phyloP scores from a whole-genome alignment of 2,888 invertebrate genomes.

The Daptonema setosum region DNA sequence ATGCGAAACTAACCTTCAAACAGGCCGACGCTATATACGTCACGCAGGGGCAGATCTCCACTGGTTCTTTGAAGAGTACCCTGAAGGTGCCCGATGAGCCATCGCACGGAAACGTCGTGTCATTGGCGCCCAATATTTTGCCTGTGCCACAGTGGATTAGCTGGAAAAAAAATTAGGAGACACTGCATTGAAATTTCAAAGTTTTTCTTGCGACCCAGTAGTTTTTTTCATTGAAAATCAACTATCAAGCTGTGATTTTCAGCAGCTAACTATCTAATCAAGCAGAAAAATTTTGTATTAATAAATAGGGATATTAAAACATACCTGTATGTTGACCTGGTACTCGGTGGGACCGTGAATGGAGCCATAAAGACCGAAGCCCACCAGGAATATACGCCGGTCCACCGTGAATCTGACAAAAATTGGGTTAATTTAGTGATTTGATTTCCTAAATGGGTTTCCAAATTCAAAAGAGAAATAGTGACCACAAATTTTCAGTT shows the following conservation, averaged over 20 bases:
- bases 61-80: constrained; percentile 60
- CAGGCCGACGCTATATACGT: constrained; percentile 59
- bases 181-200: background rate
- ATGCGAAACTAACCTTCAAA: constrained; percentile 44
- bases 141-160: constrained; percentile 52
- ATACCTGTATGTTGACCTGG: constrained; percentile 45
- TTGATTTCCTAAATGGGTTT: background rate
- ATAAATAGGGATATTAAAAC: background rate
- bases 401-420: constrained; percentile 50
- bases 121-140: constrained; percentile 49
- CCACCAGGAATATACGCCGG: constrained; percentile 54
- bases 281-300: background rate
- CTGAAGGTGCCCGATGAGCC: constrained; percentile 53
- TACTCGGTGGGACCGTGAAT: constrained; percentile 54
- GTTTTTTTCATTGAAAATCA: too few species aligned
- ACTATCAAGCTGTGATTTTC: too few species aligned
- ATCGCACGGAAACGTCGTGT: constrained; percentile 53
- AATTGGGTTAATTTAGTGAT: too few species aligned
- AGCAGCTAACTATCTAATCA: too few species aligned
- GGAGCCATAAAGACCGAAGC: constrained; percentile 61
- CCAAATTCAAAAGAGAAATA: background rate
- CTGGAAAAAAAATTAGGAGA: constrained; percentile 25
- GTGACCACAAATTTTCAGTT: too few species aligned
- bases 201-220: background rate
- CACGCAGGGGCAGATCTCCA: constrained; percentile 53